Percentiles rank a stretch among this genome's conserved stretches.
Evolutionary conservation across 2,113 vertebrate species (phyloP).

Genomic region (Rhineura floridana): DNA sequence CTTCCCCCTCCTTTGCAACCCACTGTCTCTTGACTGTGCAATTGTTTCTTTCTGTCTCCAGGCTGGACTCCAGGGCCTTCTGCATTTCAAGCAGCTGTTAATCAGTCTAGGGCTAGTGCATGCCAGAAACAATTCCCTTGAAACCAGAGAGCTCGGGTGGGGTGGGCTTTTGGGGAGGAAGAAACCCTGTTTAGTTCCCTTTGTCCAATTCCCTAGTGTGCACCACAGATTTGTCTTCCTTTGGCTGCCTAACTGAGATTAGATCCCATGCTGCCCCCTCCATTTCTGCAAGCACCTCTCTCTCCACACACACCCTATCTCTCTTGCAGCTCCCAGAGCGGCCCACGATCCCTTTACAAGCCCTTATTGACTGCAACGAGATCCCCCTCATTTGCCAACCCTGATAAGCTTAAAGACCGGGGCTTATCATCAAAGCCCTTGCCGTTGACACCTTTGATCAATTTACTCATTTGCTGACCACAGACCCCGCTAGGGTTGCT

Average conservation of each 20-base stretch:
- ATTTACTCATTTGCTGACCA: constrained; percentile 14
- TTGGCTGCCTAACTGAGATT: not conserved
- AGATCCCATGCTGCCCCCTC: not conserved
- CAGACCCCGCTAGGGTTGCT: constrained; percentile 18
- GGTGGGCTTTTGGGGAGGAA: not conserved
- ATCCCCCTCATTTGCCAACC: constrained; percentile 47
- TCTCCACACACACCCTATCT: too few species aligned
- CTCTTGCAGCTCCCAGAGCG: not conserved
- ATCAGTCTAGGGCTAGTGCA: not conserved
- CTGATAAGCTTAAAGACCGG: constrained; percentile 35
- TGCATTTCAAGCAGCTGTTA: not conserved
- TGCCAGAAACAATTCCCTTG: rapidly evolving
- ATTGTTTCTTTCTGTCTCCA: not conserved
- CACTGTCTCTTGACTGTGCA: rapidly evolving
- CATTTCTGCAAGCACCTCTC: not conserved
- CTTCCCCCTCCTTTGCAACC: too few species aligned
- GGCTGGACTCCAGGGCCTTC: not conserved
- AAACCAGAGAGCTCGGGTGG: not conserved
- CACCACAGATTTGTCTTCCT: not conserved
- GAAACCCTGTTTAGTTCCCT: not conserved
- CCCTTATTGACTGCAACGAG: constrained; percentile 50
- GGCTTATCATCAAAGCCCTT: constrained; percentile 40
- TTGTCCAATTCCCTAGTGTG: not conserved
- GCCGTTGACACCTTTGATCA: constrained; percentile 61
- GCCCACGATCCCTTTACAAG: constrained; percentile 38